Evolutionary conservation across 30 jellyfish, hydroid and myxozoan species (phyloP), one percentile per base, ranked within the genome.

Genomic region (Pseudorhiza aurosa): DNA sequence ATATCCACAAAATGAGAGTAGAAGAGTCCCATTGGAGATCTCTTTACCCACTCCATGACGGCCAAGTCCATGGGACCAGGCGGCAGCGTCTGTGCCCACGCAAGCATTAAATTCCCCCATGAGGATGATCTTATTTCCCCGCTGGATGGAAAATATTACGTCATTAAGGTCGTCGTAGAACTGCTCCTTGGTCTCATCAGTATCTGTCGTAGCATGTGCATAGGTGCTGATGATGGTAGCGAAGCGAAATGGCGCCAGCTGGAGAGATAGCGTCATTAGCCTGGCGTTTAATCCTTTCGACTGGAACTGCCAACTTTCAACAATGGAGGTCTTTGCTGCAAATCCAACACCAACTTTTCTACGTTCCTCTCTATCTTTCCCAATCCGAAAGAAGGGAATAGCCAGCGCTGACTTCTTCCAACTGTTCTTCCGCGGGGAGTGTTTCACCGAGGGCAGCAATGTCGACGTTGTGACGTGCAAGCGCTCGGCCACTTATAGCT

Each of bases 61-160:
- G 15, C 76, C 76, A 62, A 62, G 19, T 8, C 11, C 28, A 18
- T 63, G 65, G 12, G 60, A 6, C 76, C 76, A 62, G 15, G 27
- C 63, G 22, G n/a, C 14, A 28, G 10, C 18, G 63, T 62, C 76
- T 6, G 29, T 8, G 60, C 76, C 76, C 9, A 62, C 63, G 11
- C 76, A 6, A 8, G 59, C 76, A 29, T 62, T 62, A 22, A 62
- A 28, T 11, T 62, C 76, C 8, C 76, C 76, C 11, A 62, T 64
- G 62, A 62, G 63, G 62, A 62, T 26, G 22, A 62, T 64, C 62
- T 62, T 22, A 63, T 62, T 63, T 9, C 28, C 22, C 28, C 11
- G 18, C 7, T 64, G 76, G 15, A 62, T 63, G 8, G 65, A 12
- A 6, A 8, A 28, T 6, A 62, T 15, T 8, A 31, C 27, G 9